Percentiles rank a stretch among this genome's conserved stretches.
phyloP scores from a whole-genome alignment of 1,140 invertebrate species.

The Drosophila chauvacae region DNA sequence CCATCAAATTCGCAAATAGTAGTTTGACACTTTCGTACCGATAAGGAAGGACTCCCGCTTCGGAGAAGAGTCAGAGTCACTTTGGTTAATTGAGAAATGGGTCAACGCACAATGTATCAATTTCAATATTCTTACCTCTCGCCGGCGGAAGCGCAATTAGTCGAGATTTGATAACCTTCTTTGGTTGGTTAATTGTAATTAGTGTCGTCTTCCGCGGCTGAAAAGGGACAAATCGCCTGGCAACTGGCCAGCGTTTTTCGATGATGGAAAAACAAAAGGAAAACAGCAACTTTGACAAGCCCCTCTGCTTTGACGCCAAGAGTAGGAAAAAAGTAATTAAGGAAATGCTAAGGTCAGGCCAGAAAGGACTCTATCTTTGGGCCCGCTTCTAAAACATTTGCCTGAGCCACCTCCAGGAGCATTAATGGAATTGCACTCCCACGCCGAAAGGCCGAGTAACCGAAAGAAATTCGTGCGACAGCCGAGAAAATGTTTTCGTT shows the following conservation, averaged over 20 bases:
- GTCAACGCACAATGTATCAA: conserved; percentile 10
- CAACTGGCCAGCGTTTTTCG: not conserved
- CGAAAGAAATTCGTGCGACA: conserved; percentile 7
- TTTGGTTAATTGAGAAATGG: conserved; percentile 40
- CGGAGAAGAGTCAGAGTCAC: conserved; percentile 11
- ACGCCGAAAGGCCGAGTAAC: conserved; percentile 1
- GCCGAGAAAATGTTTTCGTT: conserved; percentile 16
- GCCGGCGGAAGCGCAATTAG: conserved; percentile 32
- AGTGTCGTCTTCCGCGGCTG: conserved; percentile 2
- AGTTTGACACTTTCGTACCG: conserved; percentile 18
- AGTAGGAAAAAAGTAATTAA: conserved; percentile 44
- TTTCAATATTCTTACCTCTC: conserved; percentile 23
- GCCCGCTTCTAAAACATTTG: conserved; percentile 8
- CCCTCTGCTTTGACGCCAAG: not conserved
- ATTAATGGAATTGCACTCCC: conserved; percentile 41
- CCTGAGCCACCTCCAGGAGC: conserved; percentile 1
- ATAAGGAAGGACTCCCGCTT: conserved; percentile 1
- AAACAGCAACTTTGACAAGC: conserved; percentile 14
- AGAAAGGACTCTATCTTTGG: conserved; percentile 10
- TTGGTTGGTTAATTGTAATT: conserved; percentile 38
- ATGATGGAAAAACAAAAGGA: not conserved
- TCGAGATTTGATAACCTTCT: conserved; percentile 46
- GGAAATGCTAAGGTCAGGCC: conserved; percentile 29
- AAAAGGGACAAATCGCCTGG: conserved; percentile 14
- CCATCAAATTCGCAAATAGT: conserved; percentile 6